Conservation (phyloP, 1,140 invertebrate genomes). For the Brachionus angularis region DNA sequence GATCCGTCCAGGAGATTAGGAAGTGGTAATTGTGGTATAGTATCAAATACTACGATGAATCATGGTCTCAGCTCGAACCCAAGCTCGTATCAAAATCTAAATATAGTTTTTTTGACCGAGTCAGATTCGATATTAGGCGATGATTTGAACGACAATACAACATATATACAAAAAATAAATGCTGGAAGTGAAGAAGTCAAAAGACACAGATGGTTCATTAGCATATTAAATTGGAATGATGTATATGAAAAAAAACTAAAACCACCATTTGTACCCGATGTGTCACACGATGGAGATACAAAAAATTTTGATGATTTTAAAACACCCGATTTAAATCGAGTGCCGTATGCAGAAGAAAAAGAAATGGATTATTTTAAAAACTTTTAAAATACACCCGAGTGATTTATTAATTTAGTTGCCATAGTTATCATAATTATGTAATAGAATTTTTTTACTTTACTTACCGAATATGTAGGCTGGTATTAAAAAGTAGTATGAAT, state of each 20-base stretch:
- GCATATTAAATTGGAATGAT: conserved; percentile 27
- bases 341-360: neutral
- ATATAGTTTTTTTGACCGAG: conserved; percentile 33
- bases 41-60: too few species aligned
- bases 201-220: conserved; percentile 27
- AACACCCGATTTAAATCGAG: conserved; percentile 19
- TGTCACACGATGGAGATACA: conserved; percentile 18
- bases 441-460: conserved; percentile 12
- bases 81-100: too few species aligned
- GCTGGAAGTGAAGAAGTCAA: conserved; percentile 39
- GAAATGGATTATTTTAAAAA: conserved; percentile 28
- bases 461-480: conserved; percentile 56
- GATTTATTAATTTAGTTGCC: neutral
- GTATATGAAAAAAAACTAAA: conserved; percentile 3
- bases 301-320: conserved; percentile 39
- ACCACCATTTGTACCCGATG: conserved; percentile 23
- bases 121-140: neutral
- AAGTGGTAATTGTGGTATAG: conserved; percentile 24
- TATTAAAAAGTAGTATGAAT: conserved; percentile 66
- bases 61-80: too few species aligned
- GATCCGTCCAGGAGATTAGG: conserved; percentile 32
- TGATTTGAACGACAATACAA: neutral
- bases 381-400: too few species aligned
- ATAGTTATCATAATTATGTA: neutral
- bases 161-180: neutral